Evolutionary conservation across 2,888 invertebrate species (phyloP), one percentile per base, ranked within the genome.

Genomic region (Rhagonycha fulva): DNA sequence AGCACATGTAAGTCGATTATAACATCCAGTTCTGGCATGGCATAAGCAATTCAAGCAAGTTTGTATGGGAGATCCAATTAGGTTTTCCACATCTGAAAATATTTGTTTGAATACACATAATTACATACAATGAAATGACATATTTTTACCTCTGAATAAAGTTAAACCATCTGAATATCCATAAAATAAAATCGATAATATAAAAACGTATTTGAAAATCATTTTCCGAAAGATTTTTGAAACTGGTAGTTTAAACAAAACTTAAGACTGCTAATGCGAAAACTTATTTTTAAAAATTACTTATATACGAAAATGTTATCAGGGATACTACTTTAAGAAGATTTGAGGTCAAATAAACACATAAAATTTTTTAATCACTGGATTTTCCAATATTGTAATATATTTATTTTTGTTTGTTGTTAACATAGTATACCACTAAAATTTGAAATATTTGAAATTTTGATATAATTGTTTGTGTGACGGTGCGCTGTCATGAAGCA

Each of bases 21-120:
- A 81, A 61, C 81, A 81, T 62, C 81, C 80, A 10, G 79, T 70
- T 70, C 78, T 71, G 3, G 81, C 79, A 71, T 81, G 81, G 26
- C 81, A 81, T 32, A 81, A 62, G 32, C 81, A 81, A 30, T 79
- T 80, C 2, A 81, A 26, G 30, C 81, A 81, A 62, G 77, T 75
- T 28, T 79, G 79, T 11, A 79, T 72, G 0, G 70, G 68, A 3
- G 80, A 70, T 28, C 76, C 80, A 7, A 79, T 73, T 60, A 79
- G 62, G n/a, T 79, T 63, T 70, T 80, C 74, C 61, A 79, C 19
- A 9, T 68, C 77, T 75, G 12, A 24, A 47, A 47, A 32, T 12
- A 12, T 32, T 1, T 32, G 11, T 11, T 32, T 32, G 7, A 47
- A 47, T 47, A 5, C 47, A 7, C 4, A 47, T n/a, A n/a, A 47